Evolutionary conservation across 2,113 vertebrate species (phyloP).

Genomic region (Pampusana beccarii): DNA sequence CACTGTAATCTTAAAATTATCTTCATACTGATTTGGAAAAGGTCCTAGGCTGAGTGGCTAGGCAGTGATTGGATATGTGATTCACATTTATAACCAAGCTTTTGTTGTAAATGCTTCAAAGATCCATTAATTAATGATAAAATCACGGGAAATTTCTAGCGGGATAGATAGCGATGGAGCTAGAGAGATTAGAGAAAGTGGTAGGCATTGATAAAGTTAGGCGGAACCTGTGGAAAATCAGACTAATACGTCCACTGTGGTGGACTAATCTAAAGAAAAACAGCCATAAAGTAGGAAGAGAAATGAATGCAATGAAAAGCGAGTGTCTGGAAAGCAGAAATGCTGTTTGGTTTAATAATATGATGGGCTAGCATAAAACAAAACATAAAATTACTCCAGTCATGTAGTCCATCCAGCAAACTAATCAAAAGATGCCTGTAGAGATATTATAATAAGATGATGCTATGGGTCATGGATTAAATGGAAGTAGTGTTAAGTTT

Average conservation of each 20-base stretch:
- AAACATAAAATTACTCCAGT: not conserved
- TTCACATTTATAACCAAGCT: not conserved
- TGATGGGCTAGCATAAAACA: not conserved
- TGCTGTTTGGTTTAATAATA: not conserved
- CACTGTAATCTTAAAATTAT: not conserved
- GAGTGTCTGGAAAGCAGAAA: slow-evolving; percentile 19
- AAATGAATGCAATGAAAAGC: not conserved
- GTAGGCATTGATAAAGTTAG: not conserved
- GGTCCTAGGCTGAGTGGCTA: not conserved
- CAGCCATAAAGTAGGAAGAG: not conserved
- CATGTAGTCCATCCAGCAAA: not conserved
- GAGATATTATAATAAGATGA: not conserved
- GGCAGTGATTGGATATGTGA: not conserved
- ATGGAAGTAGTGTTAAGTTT: not conserved
- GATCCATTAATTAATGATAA: slow-evolving; percentile 14
- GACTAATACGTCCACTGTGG: not conserved
- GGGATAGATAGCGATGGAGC: not conserved
- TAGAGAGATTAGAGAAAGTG: not conserved
- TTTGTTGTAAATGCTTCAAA: not conserved
- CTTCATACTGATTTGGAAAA: not conserved
- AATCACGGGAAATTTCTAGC: not conserved
- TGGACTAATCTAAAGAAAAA: slow-evolving; percentile 1
- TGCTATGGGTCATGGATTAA: not conserved
- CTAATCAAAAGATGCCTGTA: not conserved
- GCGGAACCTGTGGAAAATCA: not conserved